These are phyloP conservation scores for Sphenopsis melanotis DNA, from an alignment of 2,797 vertebrate genomes.

Conservation along the genomic window DNA sequence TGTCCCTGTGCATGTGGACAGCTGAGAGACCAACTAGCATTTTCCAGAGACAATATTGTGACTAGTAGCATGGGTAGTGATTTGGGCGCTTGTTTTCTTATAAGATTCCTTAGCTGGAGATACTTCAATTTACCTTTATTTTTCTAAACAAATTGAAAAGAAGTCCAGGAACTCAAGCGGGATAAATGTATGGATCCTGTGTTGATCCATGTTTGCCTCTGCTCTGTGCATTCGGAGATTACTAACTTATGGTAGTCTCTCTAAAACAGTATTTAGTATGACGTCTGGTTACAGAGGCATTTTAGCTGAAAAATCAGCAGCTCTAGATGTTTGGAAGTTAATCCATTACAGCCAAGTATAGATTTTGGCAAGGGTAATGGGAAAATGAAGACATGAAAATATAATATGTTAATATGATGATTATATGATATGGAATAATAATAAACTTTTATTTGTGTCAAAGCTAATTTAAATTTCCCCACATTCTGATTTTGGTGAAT, in stretches of 20 bases:
- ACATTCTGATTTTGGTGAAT: neutral
- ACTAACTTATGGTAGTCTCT: neutral
- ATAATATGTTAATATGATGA: neutral
- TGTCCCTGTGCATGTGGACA: neutral
- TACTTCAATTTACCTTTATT: neutral
- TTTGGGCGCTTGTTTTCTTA: neutral
- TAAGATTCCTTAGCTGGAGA: neutral
- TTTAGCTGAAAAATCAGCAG: neutral
- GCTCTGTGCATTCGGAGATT: neutral
- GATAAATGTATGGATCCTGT: neutral
- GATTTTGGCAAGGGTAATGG: neutral
- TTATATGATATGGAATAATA: neutral
- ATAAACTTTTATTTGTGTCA: neutral
- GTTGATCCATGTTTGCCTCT: accelerated
- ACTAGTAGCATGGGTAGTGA: neutral
- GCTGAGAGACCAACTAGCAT: neutral
- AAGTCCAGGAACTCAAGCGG: neutral
- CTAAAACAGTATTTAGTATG: neutral
- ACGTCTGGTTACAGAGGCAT: neutral
- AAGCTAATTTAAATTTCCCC: neutral
- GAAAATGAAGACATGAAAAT: neutral
- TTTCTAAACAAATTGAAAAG: neutral
- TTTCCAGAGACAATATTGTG: neutral
- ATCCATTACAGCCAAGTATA: neutral
- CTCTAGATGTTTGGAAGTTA: neutral